These are phyloP conservation scores for Troides aeacus DNA, from an alignment of 2,888 invertebrate species.

Conservation along the genomic window DNA sequence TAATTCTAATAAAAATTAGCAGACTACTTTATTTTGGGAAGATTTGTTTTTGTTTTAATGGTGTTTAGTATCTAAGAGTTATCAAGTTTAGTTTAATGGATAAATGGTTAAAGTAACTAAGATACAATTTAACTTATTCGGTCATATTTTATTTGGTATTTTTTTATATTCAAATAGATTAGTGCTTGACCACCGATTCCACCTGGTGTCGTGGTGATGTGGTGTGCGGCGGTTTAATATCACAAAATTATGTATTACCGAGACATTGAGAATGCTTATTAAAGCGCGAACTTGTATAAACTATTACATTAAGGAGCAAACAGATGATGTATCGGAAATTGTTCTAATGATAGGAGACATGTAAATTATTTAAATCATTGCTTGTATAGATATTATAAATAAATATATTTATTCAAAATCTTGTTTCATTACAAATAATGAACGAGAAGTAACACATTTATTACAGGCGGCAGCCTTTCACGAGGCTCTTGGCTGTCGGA, in stretches of 20 bases:
- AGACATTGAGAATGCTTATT: neutral
- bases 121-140: neutral
- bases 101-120: constrained; percentile 12
- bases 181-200: no score
- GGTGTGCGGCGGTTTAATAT: no score
- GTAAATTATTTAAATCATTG: constrained; percentile 9
- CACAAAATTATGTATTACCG: no score
- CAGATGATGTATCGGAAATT: neutral
- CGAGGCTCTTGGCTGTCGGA: no score
- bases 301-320: neutral
- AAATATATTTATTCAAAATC: constrained; percentile 20
- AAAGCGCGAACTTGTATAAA: neutral
- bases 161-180: no score
- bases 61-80: constrained; percentile 19
- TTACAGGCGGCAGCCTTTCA: neutral
- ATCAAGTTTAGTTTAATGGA: constrained; percentile 14
- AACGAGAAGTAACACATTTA: neutral
- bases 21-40: neutral
- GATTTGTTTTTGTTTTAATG: constrained; percentile 6
- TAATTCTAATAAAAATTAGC: constrained; percentile 34
- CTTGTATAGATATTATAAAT: constrained; percentile 24
- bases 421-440: constrained; percentile 19
- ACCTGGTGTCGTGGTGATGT: no score
- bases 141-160: no score
- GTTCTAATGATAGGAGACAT: constrained; percentile 7